phyloP scores from a whole-genome alignment of 2,888 invertebrate species.

The Siphlonurus alternatus region DNA sequence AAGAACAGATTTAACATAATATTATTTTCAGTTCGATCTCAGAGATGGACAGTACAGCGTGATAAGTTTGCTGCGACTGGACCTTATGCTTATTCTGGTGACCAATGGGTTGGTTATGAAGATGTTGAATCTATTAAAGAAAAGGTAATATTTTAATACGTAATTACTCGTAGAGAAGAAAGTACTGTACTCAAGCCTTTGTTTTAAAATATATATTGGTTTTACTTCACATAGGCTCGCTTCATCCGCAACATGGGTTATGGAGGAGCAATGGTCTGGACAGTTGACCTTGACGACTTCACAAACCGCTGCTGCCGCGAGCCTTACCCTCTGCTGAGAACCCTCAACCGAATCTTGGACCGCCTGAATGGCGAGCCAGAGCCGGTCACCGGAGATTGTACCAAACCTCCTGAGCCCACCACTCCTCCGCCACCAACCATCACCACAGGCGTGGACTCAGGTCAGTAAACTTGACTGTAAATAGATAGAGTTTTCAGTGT shows the following conservation, averaged over 20 bases:
- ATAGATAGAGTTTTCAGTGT: not conserved
- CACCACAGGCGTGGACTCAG: conserved; percentile 47
- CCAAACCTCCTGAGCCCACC: conserved; percentile 49
- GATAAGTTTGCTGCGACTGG: conserved; percentile 38
- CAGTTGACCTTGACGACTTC: conserved; percentile 76
- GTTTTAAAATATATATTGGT: too few relatives aligned
- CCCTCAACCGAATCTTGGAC: conserved; percentile 61
- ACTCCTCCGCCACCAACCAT: conserved; percentile 62
- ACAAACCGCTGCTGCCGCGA: conserved; percentile 68
- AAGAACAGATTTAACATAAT: not conserved
- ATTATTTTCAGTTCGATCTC: conserved; percentile 34
- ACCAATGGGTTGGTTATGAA: conserved; percentile 86
- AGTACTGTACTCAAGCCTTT: too few relatives aligned
- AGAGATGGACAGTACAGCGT: conserved; percentile 48
- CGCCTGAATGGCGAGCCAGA: conserved; percentile 17
- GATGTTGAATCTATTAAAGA: conserved; percentile 56
- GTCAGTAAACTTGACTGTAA: too few relatives aligned
- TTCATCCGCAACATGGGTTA: conserved; percentile 55
- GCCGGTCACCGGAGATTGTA: conserved; percentile 36
- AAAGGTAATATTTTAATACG: conserved; percentile 14
- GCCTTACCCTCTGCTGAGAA: conserved; percentile 56
- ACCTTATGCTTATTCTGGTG: conserved; percentile 58
- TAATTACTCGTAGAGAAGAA: too few relatives aligned
- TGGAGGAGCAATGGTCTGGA: conserved; percentile 76
- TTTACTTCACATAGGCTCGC: too few relatives aligned